Conservation (phyloP, 1,140 invertebrate genomes). For the Littorina saxatilis region DNA sequence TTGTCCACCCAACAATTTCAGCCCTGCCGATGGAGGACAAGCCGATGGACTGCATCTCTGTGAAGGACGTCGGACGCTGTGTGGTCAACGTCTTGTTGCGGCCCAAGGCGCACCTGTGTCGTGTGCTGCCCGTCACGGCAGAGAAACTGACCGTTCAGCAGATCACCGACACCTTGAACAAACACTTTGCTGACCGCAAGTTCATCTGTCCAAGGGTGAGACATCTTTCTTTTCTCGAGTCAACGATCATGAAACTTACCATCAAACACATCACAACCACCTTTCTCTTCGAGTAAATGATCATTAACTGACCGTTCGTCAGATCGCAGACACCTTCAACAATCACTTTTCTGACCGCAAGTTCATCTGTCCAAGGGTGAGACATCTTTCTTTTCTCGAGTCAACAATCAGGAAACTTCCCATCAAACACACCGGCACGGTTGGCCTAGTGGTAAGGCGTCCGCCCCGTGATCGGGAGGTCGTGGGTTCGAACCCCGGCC, state of each 20-base stretch:
- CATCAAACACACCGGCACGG: too few relatives aligned
- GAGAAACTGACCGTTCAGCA: slow-evolving; percentile 53
- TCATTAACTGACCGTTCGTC: slow-evolving; percentile 46
- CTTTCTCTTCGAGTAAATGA: background rate
- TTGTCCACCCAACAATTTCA: too few relatives aligned
- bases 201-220: slow-evolving; percentile 59
- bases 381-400: background rate
- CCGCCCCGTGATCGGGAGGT: too few relatives aligned
- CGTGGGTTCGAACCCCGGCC: too few relatives aligned
- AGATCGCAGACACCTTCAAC: slow-evolving; percentile 53
- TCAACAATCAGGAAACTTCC: background rate
- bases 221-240: background rate
- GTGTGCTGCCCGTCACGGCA: slow-evolving; percentile 51
- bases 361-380: slow-evolving; percentile 59
- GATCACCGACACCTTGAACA: slow-evolving; percentile 53
- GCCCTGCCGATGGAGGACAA: slow-evolving; percentile 59
- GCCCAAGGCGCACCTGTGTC: slow-evolving; percentile 52
- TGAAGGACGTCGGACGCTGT: slow-evolving; percentile 56
- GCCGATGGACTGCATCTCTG: slow-evolving; percentile 56
- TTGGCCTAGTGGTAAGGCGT: too few relatives aligned
- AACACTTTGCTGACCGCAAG: slow-evolving; percentile 52
- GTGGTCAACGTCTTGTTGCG: slow-evolving; percentile 51
- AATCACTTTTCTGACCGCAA: slow-evolving; percentile 54
- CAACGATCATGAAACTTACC: background rate
- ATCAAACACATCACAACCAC: background rate